Base-by-base conservation (phyloP, 2,797 vertebrate genomes). In the Enoplosus armatus region DNA sequence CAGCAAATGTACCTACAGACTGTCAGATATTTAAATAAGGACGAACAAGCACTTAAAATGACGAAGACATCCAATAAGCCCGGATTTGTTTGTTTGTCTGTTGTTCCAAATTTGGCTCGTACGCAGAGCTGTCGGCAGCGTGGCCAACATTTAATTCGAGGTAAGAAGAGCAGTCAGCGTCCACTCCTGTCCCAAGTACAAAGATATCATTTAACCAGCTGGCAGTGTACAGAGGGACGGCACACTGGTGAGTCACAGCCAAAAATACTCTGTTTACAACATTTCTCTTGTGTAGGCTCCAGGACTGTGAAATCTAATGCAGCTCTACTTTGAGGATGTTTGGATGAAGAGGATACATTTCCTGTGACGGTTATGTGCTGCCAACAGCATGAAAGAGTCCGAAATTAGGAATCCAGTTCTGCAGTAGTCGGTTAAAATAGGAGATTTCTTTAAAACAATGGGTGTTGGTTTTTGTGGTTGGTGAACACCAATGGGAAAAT, bases 241-340 rank as follows among this genome's bases (percentile, higher is more conserved):
- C 66, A 48, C 73, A 63, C 24, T 7, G 63, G 41, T 87, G 88
- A 91, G 85, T 89, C 89, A 90, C 71, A 18, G 87, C 83, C 85
- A 71, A 63, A 90, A 92, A 90, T 85, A 93, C 78, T 79, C 63
- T 83, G 89, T 91, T 87, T 86, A 89, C 91, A 87, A 85, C 84
- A 82, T 88, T 85, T 87, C 86, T 84, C 75, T 79, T 26, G 59
- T 76, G 58, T 26, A n/a, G 62, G 59, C 67, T 82, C 72, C 75
- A 77, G 69, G 43, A 66, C 72, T 27, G 61, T 51, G 67, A 82
- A 85, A 78, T 72, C 77, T 47, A 75, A 63, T 59, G 74, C 60
- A 77, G 74, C 66, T 85, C 83, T 14, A n/a, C 81, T 86, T 62
- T 68, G 63, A 88, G 84, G 82, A 91, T 87, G 87, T 93, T 88